A percentile compares a stretch with the other conserved stretches of the same genome.
Conservation (phyloP, 1,140 invertebrate species). For the Psilanteris sp. region DNA sequence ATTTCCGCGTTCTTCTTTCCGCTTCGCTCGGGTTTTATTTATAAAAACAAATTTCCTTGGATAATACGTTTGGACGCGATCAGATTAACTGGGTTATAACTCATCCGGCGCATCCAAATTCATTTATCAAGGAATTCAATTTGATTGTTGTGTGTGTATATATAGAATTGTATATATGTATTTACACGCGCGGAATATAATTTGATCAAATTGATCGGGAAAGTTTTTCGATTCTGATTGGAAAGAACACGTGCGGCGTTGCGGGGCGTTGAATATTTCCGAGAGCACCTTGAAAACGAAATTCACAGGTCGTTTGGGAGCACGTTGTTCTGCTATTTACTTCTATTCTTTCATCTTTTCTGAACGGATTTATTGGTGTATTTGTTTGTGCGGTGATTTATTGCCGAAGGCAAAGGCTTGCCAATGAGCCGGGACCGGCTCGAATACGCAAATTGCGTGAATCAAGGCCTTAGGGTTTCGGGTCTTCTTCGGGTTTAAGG, state of each 20-base stretch:
- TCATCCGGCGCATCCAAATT: too few species aligned
- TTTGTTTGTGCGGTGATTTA: slow-evolving; percentile 75
- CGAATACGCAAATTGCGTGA: slow-evolving; percentile 75
- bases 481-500: slow-evolving; percentile 63
- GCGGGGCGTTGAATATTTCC: slow-evolving; percentile 43
- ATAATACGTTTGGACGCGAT: too few species aligned
- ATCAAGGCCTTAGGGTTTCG: slow-evolving; percentile 70
- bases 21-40: too few species aligned
- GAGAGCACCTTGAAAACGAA: slow-evolving; percentile 29
- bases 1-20: too few species aligned
- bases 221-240: slow-evolving; percentile 13
- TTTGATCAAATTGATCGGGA: slow-evolving; percentile 23
- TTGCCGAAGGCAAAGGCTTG: slow-evolving; percentile 72
- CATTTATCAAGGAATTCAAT: too few species aligned
- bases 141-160: too few species aligned
- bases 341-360: slow-evolving; percentile 57
- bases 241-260: slow-evolving; percentile 28
- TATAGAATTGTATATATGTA: too few species aligned
- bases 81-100: too few species aligned
- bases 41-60: too few species aligned
- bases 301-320: slow-evolving; percentile 44
- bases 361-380: slow-evolving; percentile 61
- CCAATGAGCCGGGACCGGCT: slow-evolving; percentile 54
- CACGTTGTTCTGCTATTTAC: slow-evolving; percentile 39
- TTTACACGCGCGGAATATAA: slow-evolving; percentile 14